Percentiles rank a stretch among this genome's conserved stretches.
Conservation (phyloP, 2,888 invertebrate species). For the Caenorhabditis angaria region DNA sequence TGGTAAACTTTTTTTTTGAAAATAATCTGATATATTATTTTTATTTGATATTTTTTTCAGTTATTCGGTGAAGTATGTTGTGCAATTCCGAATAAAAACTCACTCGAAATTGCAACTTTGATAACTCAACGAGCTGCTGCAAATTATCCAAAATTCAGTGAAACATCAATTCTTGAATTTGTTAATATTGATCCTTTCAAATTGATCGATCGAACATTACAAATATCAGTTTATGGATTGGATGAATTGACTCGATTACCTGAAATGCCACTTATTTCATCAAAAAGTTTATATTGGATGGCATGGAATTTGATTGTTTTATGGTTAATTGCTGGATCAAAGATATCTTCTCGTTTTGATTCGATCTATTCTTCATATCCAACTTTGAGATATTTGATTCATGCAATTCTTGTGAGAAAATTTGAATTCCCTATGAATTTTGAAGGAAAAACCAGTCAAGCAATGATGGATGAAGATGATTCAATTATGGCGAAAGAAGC, state of each 20-base stretch:
- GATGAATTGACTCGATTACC: slow-evolving; percentile 2
- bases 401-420: slow-evolving; percentile 16
- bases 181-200: slow-evolving; percentile 14
- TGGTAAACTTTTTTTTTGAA: slow-evolving; percentile 11
- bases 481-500: neutral
- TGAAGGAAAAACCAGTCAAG: slow-evolving; percentile 16
- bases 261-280: slow-evolving; percentile 9
- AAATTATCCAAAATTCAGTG: slow-evolving; percentile 8
- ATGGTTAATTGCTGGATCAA: slow-evolving; percentile 26
- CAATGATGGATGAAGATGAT: slow-evolving; percentile 14
- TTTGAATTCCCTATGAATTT: slow-evolving; percentile 34
- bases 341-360: slow-evolving; percentile 10
- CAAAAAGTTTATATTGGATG: slow-evolving; percentile 12
- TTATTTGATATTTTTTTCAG: too few relatives aligned
- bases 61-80: slow-evolving; percentile 11
- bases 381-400: slow-evolving; percentile 23
- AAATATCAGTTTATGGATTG: slow-evolving; percentile 14
- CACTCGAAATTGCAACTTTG: slow-evolving; percentile 15
- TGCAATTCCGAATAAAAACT: slow-evolving; percentile 5
- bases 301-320: slow-evolving; percentile 31
- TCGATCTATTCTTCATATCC: slow-evolving; percentile 20
- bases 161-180: neutral
- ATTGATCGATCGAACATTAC: slow-evolving; percentile 23
- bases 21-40: too few relatives aligned
- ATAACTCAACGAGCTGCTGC: slow-evolving; percentile 28